Percentiles rank a stretch among this genome's conserved stretches.
These are phyloP conservation scores for Charanyca ferruginea DNA, from an alignment of 2,888 invertebrate genomes.

Conservation along the genomic window DNA sequence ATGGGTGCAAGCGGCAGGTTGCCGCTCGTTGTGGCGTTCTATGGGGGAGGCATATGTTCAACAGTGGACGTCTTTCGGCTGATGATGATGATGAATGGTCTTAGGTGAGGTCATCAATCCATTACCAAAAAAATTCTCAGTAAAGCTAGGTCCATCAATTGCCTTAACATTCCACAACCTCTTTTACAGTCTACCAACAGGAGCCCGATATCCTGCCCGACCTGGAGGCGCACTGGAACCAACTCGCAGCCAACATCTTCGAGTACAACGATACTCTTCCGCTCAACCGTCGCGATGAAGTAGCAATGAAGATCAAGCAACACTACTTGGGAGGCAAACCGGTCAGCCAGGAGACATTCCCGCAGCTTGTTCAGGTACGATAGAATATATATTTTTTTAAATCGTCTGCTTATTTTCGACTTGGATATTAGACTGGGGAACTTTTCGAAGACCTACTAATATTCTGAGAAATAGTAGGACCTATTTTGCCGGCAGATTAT, in stretches of 20 bases:
- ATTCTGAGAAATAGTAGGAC: too few relatives aligned
- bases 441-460: too few relatives aligned
- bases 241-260: conserved; percentile 92
- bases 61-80: too few relatives aligned
- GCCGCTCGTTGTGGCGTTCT: too few relatives aligned
- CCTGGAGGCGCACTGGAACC: conserved; percentile 91
- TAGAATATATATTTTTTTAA: too few relatives aligned
- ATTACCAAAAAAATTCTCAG: not conserved
- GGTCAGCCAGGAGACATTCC: conserved; percentile 86
- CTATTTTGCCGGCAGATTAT: too few relatives aligned
- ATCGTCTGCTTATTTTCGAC: too few relatives aligned
- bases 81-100: too few relatives aligned
- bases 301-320: conserved; percentile 89
- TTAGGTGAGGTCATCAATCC: not conserved
- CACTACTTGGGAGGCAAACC: conserved; percentile 90
- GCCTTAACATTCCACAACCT: not conserved
- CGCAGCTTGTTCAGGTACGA: conserved; percentile 80
- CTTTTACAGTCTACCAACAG: conserved; percentile 74
- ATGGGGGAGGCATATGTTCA: too few relatives aligned
- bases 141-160: not conserved
- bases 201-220: conserved; percentile 85
- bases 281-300: conserved; percentile 78
- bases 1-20: too few relatives aligned
- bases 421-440: too few relatives aligned
- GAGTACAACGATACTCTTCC: conserved; percentile 92